These are phyloP conservation scores for Drosophila sulfurigaster DNA, from an alignment of 1,140 invertebrate species.

Conservation along the genomic window DNA sequence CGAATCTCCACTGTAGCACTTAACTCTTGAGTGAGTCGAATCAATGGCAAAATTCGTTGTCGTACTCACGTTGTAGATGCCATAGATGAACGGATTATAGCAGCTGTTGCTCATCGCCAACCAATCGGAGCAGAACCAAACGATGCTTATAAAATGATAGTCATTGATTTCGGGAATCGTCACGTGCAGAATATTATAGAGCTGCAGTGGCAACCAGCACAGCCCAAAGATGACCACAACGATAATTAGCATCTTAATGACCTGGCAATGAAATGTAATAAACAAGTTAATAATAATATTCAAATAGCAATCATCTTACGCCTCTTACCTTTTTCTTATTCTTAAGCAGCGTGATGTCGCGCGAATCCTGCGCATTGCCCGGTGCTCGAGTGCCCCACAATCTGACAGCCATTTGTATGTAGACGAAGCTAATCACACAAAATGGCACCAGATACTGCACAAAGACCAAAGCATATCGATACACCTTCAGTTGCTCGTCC, in stretches of 20 bases:
- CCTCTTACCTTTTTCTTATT: slow-evolving; percentile 92
- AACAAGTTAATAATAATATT: slow-evolving; percentile 3
- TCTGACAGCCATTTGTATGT: slow-evolving; percentile 90
- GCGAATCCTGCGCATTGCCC: slow-evolving; percentile 90
- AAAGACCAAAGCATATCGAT: slow-evolving; percentile 87
- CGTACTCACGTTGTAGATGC: slow-evolving; percentile 92
- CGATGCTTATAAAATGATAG: slow-evolving; percentile 91
- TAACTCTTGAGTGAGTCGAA: slow-evolving; percentile 3
- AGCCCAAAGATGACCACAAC: slow-evolving; percentile 92
- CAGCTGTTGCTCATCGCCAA: slow-evolving; percentile 95
- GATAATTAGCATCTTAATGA: slow-evolving; percentile 94
- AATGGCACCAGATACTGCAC: slow-evolving; percentile 91
- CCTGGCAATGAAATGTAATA: slow-evolving; percentile 86
- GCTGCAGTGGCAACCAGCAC: slow-evolving; percentile 93
- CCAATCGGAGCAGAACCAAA: slow-evolving; percentile 94
- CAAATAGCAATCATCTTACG: not conserved
- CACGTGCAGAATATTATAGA: slow-evolving; percentile 90
- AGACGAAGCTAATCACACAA: slow-evolving; percentile 91
- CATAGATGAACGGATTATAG: slow-evolving; percentile 94
- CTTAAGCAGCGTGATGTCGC: slow-evolving; percentile 90
- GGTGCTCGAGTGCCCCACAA: slow-evolving; percentile 91
- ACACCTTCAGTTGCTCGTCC: slow-evolving; percentile 86
- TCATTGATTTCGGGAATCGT: slow-evolving; percentile 90
- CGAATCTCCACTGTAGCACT: slow-evolving; percentile 5
- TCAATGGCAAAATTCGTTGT: slow-evolving; percentile 22